Conservation (phyloP, 2,797 vertebrate species). For the Jordanella pulchra region DNA sequence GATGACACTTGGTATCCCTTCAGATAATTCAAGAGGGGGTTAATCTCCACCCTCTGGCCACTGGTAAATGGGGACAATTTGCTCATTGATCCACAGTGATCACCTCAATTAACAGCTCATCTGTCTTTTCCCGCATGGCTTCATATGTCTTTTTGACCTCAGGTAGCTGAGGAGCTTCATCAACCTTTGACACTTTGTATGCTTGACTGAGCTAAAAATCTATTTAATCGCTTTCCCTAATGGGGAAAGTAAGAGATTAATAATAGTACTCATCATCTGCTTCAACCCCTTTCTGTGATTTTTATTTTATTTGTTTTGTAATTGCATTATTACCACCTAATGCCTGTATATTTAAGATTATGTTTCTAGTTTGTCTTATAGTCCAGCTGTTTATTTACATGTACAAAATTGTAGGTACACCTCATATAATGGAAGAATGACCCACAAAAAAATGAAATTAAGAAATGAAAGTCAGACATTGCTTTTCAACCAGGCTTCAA, state of each 20-base stretch:
- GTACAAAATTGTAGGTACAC: too few relatives aligned
- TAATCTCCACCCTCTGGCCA: conserved; percentile 16
- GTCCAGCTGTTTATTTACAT: not conserved
- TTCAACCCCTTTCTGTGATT: not conserved
- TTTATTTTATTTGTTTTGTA: conserved; percentile 12
- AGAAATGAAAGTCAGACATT: too few relatives aligned
- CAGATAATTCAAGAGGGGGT: conserved; percentile 11
- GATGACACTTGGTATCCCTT: conserved; percentile 3
- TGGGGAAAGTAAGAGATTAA: conserved; percentile 25
- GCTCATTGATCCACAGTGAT: conserved; percentile 10
- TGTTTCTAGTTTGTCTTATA: not conserved
- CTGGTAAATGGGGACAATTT: conserved; percentile 35
- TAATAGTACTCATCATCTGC: conserved; percentile 14
- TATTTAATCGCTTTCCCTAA: conserved; percentile 10
- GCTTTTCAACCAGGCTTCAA: too few relatives aligned
- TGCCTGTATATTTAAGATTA: not conserved
- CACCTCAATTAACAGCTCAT: conserved; percentile 40
- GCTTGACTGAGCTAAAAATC: not conserved
- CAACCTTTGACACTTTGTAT: conserved; percentile 6
- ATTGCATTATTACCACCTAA: conserved; percentile 22
- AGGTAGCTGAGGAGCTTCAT: conserved; percentile 10
- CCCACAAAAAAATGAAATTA: too few relatives aligned
- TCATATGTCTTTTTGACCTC: conserved; percentile 28
- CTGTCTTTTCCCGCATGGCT: conserved; percentile 9
- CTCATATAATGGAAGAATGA: too few relatives aligned